Percentiles rank a stretch among this genome's conserved stretches.
Evolutionary conservation across 2,797 vertebrate genomes (phyloP).

Genomic region (Anableps anableps): DNA sequence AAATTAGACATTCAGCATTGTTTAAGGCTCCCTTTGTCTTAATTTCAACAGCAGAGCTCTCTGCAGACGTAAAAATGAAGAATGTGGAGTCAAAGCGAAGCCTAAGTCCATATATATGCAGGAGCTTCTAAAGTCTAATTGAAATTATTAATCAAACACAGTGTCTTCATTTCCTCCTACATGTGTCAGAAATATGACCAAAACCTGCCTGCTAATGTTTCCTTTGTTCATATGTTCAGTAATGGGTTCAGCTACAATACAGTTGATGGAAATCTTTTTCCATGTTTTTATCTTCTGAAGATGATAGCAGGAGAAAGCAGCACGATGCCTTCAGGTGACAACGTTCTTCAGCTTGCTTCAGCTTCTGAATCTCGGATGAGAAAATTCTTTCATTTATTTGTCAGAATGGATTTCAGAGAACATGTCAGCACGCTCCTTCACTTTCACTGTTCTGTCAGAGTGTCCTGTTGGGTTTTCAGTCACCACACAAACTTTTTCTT

Average conservation of each 20-base stretch:
- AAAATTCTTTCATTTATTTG: conserved; percentile 1
- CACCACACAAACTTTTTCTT: background rate
- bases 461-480: background rate
- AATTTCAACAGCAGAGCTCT: background rate
- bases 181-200: background rate
- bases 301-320: background rate
- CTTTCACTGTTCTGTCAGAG: conserved; percentile 7
- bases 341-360: background rate
- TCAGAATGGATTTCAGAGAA: background rate
- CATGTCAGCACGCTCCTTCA: background rate
- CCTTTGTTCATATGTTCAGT: background rate
- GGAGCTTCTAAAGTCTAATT: background rate
- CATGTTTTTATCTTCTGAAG: background rate
- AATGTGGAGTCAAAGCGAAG: background rate
- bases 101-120: background rate
- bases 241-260: background rate
- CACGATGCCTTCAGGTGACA: background rate
- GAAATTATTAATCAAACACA: background rate
- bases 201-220: background rate
- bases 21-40: background rate
- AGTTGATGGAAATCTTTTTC: background rate
- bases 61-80: background rate
- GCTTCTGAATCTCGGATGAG: background rate
- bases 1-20: no score
- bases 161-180: background rate